Conservation (phyloP, 2,797 vertebrate species). For the Pangasius larnaudii region DNA sequence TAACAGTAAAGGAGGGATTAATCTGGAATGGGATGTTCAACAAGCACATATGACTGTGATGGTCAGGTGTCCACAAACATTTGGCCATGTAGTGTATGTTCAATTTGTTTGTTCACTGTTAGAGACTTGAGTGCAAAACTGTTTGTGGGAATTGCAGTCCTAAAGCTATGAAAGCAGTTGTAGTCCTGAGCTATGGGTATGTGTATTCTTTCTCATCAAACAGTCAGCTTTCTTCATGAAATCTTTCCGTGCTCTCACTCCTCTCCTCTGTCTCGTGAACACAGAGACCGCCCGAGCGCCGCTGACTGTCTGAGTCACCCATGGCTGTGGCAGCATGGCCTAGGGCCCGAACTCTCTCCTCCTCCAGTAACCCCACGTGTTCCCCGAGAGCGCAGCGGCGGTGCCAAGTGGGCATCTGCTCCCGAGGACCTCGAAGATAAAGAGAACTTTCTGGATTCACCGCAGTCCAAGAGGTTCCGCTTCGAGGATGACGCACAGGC, state of each 20-base stretch:
- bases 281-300: conserved; percentile 88
- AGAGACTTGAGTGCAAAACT: too few relatives aligned
- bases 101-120: too few relatives aligned
- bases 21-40: neutral
- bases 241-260: neutral
- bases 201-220: neutral
- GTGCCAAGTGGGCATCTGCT: conserved; percentile 75
- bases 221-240: neutral
- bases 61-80: neutral
- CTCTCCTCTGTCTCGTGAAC: conserved; percentile 9
- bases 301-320: conserved; percentile 89
- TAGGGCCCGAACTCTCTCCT: conserved; percentile 69
- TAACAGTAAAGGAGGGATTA: neutral
- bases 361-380: conserved; percentile 63
- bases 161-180: too few relatives aligned
- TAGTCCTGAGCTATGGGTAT: too few relatives aligned
- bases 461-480: conserved; percentile 84
- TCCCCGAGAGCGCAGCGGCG: conserved; percentile 74
- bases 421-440: conserved; percentile 86
- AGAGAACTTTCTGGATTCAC: conserved; percentile 89
- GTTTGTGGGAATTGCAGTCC: too few relatives aligned
- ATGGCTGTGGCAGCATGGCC: conserved; percentile 86
- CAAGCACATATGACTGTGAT: neutral
- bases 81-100: neutral
- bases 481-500: conserved; percentile 74